Percentiles rank a stretch among this genome's conserved stretches.
These are phyloP conservation scores for Lanius collurio DNA, from an alignment of 2,113 vertebrate species.

Conservation along the genomic window DNA sequence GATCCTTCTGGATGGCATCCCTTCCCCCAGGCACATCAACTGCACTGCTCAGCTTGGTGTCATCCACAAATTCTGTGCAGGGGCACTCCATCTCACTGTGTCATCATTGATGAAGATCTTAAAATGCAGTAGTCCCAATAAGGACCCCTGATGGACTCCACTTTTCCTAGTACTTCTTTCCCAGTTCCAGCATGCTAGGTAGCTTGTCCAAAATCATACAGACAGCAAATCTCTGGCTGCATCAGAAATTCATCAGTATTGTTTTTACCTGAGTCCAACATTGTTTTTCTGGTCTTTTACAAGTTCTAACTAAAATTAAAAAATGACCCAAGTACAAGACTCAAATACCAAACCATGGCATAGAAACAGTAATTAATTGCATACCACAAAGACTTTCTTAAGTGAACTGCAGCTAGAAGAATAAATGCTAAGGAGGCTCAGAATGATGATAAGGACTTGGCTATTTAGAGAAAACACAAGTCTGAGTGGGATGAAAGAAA, in stretches of 20 bases:
- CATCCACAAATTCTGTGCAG: neutral
- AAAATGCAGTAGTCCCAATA: fast-evolving
- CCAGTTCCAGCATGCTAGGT: neutral
- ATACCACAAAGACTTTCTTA: neutral
- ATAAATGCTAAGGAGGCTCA: neutral
- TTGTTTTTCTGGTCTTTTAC: neutral
- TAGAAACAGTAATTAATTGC: neutral
- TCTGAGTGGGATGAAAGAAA: neutral
- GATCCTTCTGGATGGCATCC: neutral
- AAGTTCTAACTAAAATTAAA: neutral
- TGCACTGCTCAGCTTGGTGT: neutral
- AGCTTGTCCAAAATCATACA: neutral
- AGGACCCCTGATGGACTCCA: neutral
- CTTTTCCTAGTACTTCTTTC: neutral
- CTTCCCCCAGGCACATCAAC: neutral
- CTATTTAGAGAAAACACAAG: neutral
- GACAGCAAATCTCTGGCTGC: neutral
- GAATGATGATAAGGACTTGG: neutral
- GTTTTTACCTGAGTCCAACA: neutral
- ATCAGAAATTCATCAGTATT: neutral
- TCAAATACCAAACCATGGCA: neutral
- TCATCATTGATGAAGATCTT: fast-evolving
- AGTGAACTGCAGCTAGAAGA: neutral
- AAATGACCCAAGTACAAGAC: neutral
- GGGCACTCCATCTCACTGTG: neutral